phyloP scores from a whole-genome alignment of 1,140 invertebrate species.

The Diachasmimorpha longicaudata region DNA sequence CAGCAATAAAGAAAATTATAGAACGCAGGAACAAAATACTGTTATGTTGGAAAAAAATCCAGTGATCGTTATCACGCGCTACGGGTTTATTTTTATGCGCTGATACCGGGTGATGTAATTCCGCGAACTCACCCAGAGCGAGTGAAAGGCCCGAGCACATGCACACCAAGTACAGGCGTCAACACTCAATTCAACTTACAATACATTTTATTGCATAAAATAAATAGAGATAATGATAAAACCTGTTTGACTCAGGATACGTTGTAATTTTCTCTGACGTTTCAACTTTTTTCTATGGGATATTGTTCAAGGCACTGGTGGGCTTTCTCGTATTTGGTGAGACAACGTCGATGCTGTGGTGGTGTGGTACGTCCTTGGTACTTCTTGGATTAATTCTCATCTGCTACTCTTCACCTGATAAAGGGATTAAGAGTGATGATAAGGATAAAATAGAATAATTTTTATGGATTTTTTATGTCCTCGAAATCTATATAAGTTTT shows the following conservation, averaged over 20 bases:
- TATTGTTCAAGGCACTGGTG: constrained; percentile 58
- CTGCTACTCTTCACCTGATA: constrained; percentile 33
- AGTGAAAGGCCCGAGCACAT: constrained; percentile 7
- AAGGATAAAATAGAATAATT: not conserved
- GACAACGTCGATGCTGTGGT: constrained; percentile 62
- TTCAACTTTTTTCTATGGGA: not conserved
- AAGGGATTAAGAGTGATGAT: constrained; percentile 15
- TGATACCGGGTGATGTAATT: not conserved
- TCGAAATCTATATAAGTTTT: not conserved
- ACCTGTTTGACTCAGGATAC: not conserved
- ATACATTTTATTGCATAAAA: not conserved
- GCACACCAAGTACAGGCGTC: not conserved
- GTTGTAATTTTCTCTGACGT: not conserved
- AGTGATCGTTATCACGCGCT: not conserved
- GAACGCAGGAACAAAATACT: not conserved
- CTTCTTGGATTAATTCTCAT: constrained; percentile 63
- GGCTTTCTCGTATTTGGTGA: constrained; percentile 65
- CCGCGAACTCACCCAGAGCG: not conserved
- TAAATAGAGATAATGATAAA: not conserved
- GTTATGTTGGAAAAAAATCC: constrained; percentile 10
- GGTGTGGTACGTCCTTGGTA: constrained; percentile 64
- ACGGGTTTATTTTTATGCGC: not conserved
- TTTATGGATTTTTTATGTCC: not conserved
- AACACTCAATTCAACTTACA: not conserved
- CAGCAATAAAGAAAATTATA: no score